Conservation (phyloP, 2,888 invertebrate genomes). For the Heteromurus nitidus region DNA sequence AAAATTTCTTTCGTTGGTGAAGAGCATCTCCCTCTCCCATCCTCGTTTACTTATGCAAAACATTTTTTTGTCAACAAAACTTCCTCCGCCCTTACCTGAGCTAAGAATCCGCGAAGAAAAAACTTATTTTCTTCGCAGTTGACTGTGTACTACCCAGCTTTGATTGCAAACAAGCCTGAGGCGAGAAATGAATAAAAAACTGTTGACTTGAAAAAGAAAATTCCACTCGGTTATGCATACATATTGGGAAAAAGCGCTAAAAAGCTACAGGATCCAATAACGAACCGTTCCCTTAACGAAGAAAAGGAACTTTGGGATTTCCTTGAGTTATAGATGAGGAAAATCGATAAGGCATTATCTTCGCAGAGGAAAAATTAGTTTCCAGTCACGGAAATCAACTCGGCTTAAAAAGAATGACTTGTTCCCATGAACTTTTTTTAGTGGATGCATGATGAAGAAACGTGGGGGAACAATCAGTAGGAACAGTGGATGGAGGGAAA, state of each 20-base stretch:
- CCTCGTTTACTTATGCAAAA: neutral
- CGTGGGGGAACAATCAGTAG: neutral
- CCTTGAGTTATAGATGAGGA: neutral
- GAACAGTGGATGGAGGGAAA: neutral
- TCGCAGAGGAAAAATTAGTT: slow-evolving; percentile 81
- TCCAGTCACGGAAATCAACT: neutral
- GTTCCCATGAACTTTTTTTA: neutral
- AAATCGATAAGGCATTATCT: slow-evolving; percentile 13
- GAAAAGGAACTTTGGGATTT: neutral
- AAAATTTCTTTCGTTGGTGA: no score
- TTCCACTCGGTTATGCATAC: no score
- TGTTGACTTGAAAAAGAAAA: slow-evolving; percentile 10
- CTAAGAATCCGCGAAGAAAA: neutral
- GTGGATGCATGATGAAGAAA: neutral
- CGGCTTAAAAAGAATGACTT: neutral
- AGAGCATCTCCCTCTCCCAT: no score
- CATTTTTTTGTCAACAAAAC: neutral
- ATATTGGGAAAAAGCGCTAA: neutral
- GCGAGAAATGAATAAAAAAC: neutral
- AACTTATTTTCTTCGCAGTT: neutral
- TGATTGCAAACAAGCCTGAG: slow-evolving; percentile 38
- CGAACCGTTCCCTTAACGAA: neutral
- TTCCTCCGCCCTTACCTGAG: neutral
- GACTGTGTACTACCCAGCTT: neutral
- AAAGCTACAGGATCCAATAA: neutral